These are phyloP conservation scores for Alosa alosa DNA, from an alignment of 2,113 vertebrate species.

Conservation along the genomic window DNA sequence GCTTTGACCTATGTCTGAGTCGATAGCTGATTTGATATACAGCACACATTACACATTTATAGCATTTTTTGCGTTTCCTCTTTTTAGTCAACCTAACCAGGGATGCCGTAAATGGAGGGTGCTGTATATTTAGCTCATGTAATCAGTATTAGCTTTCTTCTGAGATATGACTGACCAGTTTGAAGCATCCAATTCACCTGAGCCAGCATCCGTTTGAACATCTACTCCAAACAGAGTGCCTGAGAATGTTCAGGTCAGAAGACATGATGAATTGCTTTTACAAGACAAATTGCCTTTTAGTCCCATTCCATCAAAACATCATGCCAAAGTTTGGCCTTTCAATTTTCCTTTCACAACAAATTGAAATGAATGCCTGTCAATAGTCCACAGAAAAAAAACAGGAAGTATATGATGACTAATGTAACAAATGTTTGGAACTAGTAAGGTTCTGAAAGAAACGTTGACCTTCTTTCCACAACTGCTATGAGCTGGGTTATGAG, in stretches of 20 bases:
- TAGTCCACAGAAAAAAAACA: neutral
- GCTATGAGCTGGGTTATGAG: neutral
- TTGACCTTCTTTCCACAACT: neutral
- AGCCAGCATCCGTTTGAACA: neutral
- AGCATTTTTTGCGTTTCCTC: no score
- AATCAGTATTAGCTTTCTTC: neutral
- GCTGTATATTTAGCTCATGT: no score
- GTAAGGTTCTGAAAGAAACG: neutral
- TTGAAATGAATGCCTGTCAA: no score
- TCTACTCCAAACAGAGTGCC: neutral
- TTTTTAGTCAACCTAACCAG: no score
- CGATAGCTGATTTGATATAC: neutral
- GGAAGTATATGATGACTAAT: neutral
- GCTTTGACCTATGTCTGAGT: neutral
- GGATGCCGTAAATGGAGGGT: no score
- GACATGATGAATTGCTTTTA: neutral
- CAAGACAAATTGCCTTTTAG: neutral
- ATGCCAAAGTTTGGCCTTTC: neutral
- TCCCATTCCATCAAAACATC: neutral
- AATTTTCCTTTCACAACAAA: neutral
- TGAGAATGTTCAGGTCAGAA: neutral
- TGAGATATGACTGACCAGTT: neutral
- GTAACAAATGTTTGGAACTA: neutral
- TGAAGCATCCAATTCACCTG: neutral
- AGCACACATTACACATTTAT: no score